A percentile compares a stretch with the other conserved stretches of the same genome.
Conservation (phyloP, 2,113 vertebrate genomes). For the Oxyruncus cristatus region DNA sequence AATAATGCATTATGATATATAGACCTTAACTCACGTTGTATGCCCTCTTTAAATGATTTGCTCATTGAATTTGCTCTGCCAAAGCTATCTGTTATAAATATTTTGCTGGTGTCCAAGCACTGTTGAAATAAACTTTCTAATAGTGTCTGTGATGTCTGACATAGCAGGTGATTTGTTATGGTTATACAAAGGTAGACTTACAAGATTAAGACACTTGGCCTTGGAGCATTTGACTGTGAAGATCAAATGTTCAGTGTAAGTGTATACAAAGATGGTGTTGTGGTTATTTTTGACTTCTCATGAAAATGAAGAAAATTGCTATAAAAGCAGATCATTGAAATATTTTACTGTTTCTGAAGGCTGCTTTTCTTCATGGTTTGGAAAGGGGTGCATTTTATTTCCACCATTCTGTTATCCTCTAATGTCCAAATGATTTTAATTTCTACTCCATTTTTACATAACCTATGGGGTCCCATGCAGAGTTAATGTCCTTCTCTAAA, state of each 20-base stretch:
- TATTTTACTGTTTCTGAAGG: neutral
- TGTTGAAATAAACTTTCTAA: slow-evolving; percentile 60
- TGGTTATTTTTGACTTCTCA: neutral
- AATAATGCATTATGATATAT: neutral
- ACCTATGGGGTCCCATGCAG: neutral
- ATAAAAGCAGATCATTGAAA: neutral
- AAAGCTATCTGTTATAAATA: slow-evolving; percentile 56
- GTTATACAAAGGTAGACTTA: slow-evolving; percentile 35
- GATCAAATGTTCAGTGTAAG: neutral
- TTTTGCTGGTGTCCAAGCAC: slow-evolving; percentile 65
- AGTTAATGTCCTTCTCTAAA: neutral
- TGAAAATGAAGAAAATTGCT: neutral
- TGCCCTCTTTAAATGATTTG: neutral
- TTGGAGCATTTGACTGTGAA: neutral
- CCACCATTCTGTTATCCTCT: neutral
- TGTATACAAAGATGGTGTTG: neutral
- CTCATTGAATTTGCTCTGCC: neutral
- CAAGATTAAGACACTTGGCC: neutral
- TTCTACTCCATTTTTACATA: neutral
- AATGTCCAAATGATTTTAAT: neutral
- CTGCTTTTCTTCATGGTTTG: neutral
- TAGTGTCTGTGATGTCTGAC: slow-evolving; percentile 43
- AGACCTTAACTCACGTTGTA: neutral
- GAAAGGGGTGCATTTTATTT: neutral
- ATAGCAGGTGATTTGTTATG: slow-evolving; percentile 44